Evolutionary conservation across 2,888 invertebrate genomes (phyloP), one percentile per base, ranked within the genome.

Genomic region (Lamproptera curius): DNA sequence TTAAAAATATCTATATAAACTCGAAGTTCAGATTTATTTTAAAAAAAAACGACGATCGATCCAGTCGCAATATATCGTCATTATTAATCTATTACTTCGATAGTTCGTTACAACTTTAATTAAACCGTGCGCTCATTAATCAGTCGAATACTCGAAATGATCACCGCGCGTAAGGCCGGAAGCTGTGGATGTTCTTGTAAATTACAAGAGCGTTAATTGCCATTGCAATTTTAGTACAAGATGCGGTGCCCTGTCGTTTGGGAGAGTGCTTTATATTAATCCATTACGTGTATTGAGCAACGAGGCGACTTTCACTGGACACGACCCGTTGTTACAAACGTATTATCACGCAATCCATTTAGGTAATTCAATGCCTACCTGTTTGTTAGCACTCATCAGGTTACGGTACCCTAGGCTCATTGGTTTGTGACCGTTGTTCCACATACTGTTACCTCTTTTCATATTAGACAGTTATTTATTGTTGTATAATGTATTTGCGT

Each of bases 181-280:
- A 86, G 86, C 78, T n/a, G 60, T 76, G 83, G 86, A 69, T 78
- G 86, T 85, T 84, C 70, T 57, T 59, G 59, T 62, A 55, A 56
- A 59, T 74, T 72, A 65, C 58, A 75, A 31, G 73, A 74, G 70
- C 73, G 76, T 78, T 82, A 75, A 85, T 83, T 82, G 70, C 71
- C 72, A 67, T 79, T 76, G 77, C 67, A 75, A 78, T 81, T 78
- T 76, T 60, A 75, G 69, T 74, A 74, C 75, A 77, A 73, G 70
- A 73, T 64, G 59, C 61, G 65, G 62, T 56, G 55, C 56, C 46
- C 53, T 57, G 61, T 57, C 61, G 58, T 52, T 51, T 51, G 62
- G 62, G 63, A 62, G 61, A 66, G 67, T 58, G 57, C 63, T 63
- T 73, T 70, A 73, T 70, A 63, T 70, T 60, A 59, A 65, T 52